Evolutionary conservation across 2,113 vertebrate species (phyloP).

Genomic region (Rissa tridactyla): DNA sequence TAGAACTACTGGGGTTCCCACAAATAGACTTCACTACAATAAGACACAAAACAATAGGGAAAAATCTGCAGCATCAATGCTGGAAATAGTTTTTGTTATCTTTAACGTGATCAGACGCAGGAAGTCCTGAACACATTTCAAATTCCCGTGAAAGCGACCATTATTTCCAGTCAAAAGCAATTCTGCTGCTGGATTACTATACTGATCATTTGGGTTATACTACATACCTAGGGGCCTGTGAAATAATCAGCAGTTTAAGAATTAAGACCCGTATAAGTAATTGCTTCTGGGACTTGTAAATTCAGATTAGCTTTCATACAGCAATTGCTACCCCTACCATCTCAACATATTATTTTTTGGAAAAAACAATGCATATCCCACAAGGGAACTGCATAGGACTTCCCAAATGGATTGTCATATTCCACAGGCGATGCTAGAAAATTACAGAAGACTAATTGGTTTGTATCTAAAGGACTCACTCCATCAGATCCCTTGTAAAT

Average conservation of each 20-base stretch:
- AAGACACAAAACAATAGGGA: neutral
- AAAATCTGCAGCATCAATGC: neutral
- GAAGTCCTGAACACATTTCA: neutral
- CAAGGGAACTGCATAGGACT: neutral
- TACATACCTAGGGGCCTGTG: neutral
- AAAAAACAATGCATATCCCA: accelerated
- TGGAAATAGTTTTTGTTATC: neutral
- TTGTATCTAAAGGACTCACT: neutral
- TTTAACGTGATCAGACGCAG: neutral
- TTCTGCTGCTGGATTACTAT: neutral
- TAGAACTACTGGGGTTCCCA: neutral
- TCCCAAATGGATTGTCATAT: neutral
- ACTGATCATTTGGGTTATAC: neutral
- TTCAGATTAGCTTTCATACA: neutral
- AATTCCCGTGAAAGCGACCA: neutral
- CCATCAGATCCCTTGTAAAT: neutral
- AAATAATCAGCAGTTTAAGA: neutral
- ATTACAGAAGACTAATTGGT: neutral
- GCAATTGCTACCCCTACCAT: neutral
- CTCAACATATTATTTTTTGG: neutral
- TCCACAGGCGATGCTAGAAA: neutral
- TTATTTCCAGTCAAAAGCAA: neutral
- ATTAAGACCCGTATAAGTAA: neutral
- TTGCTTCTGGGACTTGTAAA: neutral
- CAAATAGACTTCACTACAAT: neutral